phyloP scores from a whole-genome alignment of 2,888 invertebrate species.

The Germaria angustata region DNA sequence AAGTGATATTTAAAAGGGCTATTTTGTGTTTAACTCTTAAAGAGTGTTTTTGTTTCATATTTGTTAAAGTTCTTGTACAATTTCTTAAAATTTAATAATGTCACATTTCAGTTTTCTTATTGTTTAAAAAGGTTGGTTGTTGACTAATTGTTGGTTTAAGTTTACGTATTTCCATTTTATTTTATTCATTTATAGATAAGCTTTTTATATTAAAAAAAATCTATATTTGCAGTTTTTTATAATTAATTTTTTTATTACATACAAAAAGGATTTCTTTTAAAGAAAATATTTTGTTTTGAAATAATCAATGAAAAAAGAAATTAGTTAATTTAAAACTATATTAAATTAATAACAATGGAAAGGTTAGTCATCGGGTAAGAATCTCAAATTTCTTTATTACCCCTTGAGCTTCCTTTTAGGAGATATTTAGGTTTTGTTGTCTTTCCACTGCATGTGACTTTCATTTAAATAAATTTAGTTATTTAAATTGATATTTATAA shows the following conservation, averaged over 20 bases:
- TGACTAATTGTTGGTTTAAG: constrained; percentile 55
- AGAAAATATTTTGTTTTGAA: constrained; percentile 53
- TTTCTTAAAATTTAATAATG: constrained; percentile 55
- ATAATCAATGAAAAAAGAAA: neutral
- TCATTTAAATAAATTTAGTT: constrained; percentile 14
- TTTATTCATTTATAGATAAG: constrained; percentile 29
- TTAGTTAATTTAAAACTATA: constrained; percentile 9
- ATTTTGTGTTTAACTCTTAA: constrained; percentile 6
- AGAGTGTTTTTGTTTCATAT: neutral
- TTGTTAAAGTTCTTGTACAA: neutral
- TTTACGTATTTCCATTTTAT: constrained; percentile 48
- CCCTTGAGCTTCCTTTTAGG: neutral
- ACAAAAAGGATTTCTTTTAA: constrained; percentile 59
- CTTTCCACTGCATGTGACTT: constrained; percentile 43
- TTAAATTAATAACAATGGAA: constrained; percentile 34
- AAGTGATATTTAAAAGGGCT: neutral
- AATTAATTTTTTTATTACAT: neutral
- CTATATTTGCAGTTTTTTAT: constrained; percentile 40
- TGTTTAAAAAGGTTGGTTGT: constrained; percentile 23
- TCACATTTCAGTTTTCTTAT: constrained; percentile 24
- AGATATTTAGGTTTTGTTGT: neutral
- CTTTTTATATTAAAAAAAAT: constrained; percentile 25
- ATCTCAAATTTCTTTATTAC: neutral
- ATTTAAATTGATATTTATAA: constrained; percentile 41
- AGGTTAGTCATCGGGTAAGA: neutral